A percentile compares a stretch with the other conserved stretches of the same genome.
Conservation (phyloP, 1,140 invertebrate genomes). For the Drosophila nasuta region DNA sequence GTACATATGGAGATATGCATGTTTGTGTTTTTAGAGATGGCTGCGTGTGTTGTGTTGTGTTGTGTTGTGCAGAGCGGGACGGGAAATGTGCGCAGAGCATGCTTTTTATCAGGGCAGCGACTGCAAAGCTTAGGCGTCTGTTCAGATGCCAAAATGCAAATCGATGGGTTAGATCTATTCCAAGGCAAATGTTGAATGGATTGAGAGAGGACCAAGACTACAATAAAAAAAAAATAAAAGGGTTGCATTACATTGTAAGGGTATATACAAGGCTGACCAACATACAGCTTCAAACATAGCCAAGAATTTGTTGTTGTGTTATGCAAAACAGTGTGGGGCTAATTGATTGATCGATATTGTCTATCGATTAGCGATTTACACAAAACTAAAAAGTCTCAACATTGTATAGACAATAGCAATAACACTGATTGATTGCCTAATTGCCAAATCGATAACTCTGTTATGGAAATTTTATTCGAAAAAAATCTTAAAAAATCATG, state of each 20-base stretch:
- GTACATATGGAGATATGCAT: background rate
- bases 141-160: slow-evolving; percentile 29
- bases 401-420: too few species aligned
- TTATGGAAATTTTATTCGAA: too few species aligned
- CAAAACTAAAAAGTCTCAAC: too few species aligned
- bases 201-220: slow-evolving; percentile 9
- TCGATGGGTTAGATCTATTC: slow-evolving; percentile 32
- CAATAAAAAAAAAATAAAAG: background rate
- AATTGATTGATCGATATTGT: slow-evolving; percentile 3
- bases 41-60: background rate
- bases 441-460: too few species aligned
- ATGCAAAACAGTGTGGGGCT: background rate
- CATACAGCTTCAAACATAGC: background rate
- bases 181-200: slow-evolving; percentile 32
- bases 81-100: slow-evolving; percentile 17
- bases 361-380: background rate
- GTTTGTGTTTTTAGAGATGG: slow-evolving; percentile 30
- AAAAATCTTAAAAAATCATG: too few species aligned
- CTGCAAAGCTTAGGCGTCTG: slow-evolving; percentile 15
- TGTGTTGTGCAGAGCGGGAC: background rate
- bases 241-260: background rate
- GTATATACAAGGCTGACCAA: slow-evolving; percentile 1
- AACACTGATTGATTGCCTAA: too few species aligned
- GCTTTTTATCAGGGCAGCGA: slow-evolving; percentile 29
- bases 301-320: background rate